These are phyloP conservation scores for Catotricha subobsoleta DNA, from an alignment of 2,888 invertebrate species.

Conservation along the genomic window DNA sequence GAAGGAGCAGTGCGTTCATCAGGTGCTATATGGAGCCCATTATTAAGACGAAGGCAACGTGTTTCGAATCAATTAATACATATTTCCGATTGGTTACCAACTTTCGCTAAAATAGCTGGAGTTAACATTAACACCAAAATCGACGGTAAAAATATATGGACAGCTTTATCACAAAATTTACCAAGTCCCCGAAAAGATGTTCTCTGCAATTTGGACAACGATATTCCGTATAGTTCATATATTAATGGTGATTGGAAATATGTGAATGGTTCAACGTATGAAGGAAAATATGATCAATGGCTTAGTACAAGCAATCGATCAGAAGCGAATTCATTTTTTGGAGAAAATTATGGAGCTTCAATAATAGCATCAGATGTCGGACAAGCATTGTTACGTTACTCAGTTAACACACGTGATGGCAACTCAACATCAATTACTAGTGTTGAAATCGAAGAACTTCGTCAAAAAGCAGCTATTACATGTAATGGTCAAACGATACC, in stretches of 20 bases:
- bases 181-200: conserved; percentile 37
- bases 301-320: conserved; percentile 12
- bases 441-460: neutral
- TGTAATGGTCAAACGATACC: neutral
- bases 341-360: conserved; percentile 14
- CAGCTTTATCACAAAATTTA: conserved; percentile 34
- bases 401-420: neutral
- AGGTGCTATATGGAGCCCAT: conserved; percentile 57
- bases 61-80: conserved; percentile 51
- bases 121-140: conserved; percentile 20
- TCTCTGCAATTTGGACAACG: conserved; percentile 53
- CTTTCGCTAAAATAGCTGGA: conserved; percentile 25
- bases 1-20: conserved; percentile 70
- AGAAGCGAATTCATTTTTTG: conserved; percentile 18
- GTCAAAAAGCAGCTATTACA: neutral
- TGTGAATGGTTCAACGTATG: conserved; percentile 21
- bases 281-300: conserved; percentile 17
- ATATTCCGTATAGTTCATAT: conserved; percentile 22
- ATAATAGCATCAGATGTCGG: conserved; percentile 17
- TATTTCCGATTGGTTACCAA: conserved; percentile 71
- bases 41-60: conserved; percentile 32
- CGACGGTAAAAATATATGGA: conserved; percentile 54
- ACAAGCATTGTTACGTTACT: conserved; percentile 13
- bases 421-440: neutral
- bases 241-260: conserved; percentile 20